phyloP scores from a whole-genome alignment of 2,797 vertebrate genomes.

The Chelidonichthys spinosus region DNA sequence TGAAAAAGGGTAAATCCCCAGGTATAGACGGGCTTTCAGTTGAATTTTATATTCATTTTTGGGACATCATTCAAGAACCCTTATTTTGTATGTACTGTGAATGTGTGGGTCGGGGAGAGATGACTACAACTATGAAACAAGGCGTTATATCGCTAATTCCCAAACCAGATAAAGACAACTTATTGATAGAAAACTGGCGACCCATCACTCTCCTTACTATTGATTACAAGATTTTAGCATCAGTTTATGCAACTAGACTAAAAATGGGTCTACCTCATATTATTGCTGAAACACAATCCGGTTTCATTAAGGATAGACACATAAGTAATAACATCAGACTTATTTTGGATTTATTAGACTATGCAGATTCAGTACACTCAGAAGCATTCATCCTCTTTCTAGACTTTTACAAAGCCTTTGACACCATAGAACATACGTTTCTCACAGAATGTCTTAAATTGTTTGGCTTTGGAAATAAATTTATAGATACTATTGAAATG shows the following conservation, averaged over 20 bases:
- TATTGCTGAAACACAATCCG: neutral
- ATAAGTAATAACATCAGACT: neutral
- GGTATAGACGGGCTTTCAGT: neutral
- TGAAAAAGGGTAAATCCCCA: neutral
- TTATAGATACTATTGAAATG: neutral
- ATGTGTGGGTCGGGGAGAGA: neutral
- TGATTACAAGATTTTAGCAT: neutral
- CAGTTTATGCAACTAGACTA: neutral
- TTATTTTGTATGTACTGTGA: neutral
- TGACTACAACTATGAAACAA: neutral
- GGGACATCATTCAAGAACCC: too few species aligned
- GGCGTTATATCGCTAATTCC: neutral
- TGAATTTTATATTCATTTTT: neutral
- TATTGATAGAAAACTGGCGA: neutral
- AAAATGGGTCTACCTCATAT: too few species aligned
- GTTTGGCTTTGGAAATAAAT: neutral
- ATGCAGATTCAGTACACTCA: neutral
- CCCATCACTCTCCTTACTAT: neutral
- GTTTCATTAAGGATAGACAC: neutral
- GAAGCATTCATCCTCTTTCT: neutral
- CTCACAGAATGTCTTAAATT: neutral
- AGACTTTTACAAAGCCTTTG: neutral
- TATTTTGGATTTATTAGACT: slow-evolving; percentile 1
- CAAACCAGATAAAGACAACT: neutral
- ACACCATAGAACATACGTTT: neutral